Base-by-base conservation (phyloP, 2,113 vertebrate genomes). In the Triplophysa dalaica region DNA sequence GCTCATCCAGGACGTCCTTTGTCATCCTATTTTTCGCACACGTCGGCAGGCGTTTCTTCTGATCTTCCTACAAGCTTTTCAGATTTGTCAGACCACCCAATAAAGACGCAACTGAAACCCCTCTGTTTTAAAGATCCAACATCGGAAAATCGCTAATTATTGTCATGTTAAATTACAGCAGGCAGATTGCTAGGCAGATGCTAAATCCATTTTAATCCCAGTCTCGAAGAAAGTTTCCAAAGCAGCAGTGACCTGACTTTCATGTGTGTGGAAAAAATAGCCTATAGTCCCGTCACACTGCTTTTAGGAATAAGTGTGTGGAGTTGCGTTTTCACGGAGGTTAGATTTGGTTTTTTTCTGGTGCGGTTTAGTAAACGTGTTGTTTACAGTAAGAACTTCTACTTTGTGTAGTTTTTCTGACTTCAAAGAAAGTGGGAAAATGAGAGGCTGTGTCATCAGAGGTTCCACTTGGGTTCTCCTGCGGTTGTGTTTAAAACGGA, bases 341-440 rank as follows among this genome's bases (percentile, higher is more conserved):
- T 89, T 63, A 84, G 83, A 80, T 86, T 89, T 83, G 67, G 86
- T 87, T 86, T 90, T 89, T 88, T 90, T 90, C 87, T 90, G 87
- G 85, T 93, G 92, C 91, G 92, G 92, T 92, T 92, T 87, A 84
- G 86, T 83, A 83, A 91, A 90, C 87, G 90, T 93, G 91, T 90
- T 92, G 90, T 92, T 93, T 91, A 92, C 91, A 89, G 90, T 90
- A 85, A 86, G 81, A 83, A 75, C 87, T 88, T 89, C 84, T 90
- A 86, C 88, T 92, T 91, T 91, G 83, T 90, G 86, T 72, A 90
- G 87, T 90, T 91, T 90, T 85, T 89, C 87, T 67, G 85, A 86
- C 88, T 90, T 90, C 90, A 92, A 89, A 92, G 90, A 92, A 86
- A 92, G 68, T 52, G 74, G 82, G 72, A 83, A 89, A 91, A 92